phyloP scores from a whole-genome alignment of 1,140 invertebrate genomes.

The Steinernema feltiae region DNA sequence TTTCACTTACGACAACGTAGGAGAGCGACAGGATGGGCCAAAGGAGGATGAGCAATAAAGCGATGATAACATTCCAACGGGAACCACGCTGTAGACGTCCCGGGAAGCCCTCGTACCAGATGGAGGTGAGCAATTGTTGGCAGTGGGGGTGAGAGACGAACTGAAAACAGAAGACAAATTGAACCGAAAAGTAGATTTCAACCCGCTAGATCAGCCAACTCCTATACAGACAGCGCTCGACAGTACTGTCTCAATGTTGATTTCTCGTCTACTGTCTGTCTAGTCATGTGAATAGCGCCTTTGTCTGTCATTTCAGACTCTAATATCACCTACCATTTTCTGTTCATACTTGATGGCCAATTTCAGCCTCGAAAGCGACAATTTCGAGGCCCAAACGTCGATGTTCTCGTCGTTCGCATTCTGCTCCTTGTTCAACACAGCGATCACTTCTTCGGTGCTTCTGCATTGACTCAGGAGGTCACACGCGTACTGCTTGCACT shows the following conservation, averaged over 20 bases:
- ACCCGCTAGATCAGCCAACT: no score
- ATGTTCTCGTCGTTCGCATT: slow-evolving; percentile 70
- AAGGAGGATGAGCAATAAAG: slow-evolving; percentile 72
- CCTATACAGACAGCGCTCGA: background rate
- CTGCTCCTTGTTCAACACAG: slow-evolving; percentile 56
- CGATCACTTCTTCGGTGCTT: slow-evolving; percentile 70
- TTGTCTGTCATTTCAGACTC: background rate
- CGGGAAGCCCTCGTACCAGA: slow-evolving; percentile 85
- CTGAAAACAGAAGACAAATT: slow-evolving; percentile 61
- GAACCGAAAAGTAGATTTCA: background rate
- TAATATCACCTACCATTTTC: slow-evolving; percentile 68
- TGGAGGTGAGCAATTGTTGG: slow-evolving; percentile 77
- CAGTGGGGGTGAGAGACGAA: slow-evolving; percentile 88
- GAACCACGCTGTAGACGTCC: slow-evolving; percentile 75
- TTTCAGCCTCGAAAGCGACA: slow-evolving; percentile 79
- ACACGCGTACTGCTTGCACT: slow-evolving; percentile 77
- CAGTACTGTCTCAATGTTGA: background rate
- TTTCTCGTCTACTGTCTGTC: no score
- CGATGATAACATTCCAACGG: slow-evolving; percentile 69
- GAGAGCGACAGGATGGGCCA: slow-evolving; percentile 78
- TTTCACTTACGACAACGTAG: slow-evolving; percentile 70
- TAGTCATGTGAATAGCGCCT: background rate
- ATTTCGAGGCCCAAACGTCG: slow-evolving; percentile 70
- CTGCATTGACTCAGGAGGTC: slow-evolving; percentile 78
- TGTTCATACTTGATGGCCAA: slow-evolving; percentile 90